These are phyloP conservation scores for Amazona guildingii DNA, from an alignment of 2,113 vertebrate species.

Conservation along the genomic window DNA sequence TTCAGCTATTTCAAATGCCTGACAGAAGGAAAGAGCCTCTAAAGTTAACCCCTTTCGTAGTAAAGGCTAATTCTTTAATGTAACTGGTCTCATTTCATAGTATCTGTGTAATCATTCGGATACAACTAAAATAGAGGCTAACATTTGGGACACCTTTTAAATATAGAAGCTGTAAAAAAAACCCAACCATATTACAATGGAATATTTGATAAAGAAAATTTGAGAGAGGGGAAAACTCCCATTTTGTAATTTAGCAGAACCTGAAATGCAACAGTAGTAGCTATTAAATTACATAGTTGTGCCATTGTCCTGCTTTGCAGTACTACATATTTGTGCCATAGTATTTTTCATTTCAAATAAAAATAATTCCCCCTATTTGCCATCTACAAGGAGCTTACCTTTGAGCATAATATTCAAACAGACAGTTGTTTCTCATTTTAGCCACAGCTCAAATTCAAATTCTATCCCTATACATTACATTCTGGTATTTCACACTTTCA, in stretches of 20 bases:
- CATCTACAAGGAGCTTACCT: background rate
- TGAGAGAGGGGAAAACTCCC: background rate
- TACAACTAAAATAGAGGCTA: background rate
- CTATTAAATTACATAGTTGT: background rate
- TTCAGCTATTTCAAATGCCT: constrained; percentile 30
- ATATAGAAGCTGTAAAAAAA: background rate
- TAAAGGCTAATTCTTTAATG: background rate
- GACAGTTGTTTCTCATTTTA: background rate
- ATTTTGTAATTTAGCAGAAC: background rate
- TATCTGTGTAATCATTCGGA: background rate
- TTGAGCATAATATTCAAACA: background rate
- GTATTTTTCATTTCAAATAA: background rate
- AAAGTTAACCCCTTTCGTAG: background rate
- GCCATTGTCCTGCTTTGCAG: background rate
- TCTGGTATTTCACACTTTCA: background rate
- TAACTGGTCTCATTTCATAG: background rate
- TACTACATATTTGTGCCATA: background rate
- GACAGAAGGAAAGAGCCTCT: background rate
- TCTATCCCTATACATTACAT: background rate
- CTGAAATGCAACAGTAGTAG: background rate
- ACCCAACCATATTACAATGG: background rate
- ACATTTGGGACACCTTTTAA: background rate
- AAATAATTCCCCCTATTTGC: background rate
- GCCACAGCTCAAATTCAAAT: background rate
- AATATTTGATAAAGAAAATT: background rate